phyloP scores from a whole-genome alignment of 2,113 vertebrate genomes.

The Rafetus swinhoei region DNA sequence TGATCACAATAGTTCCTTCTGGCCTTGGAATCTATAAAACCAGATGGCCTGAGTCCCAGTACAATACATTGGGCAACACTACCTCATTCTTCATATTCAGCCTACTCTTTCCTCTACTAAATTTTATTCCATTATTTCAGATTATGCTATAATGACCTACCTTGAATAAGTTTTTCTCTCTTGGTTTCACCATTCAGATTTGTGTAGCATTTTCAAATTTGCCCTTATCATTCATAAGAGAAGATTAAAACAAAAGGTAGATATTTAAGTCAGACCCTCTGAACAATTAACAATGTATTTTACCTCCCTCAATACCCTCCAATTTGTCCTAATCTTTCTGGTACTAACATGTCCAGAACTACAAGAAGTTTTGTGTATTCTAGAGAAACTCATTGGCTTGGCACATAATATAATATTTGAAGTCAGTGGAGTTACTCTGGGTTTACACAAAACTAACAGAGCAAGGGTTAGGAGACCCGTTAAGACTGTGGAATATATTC shows the following conservation, averaged over 20 bases:
- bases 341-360: neutral
- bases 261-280: neutral
- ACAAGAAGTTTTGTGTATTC: neutral
- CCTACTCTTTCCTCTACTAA: neutral
- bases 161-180: neutral
- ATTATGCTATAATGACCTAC: neutral
- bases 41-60: neutral
- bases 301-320: neutral
- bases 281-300: neutral
- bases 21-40: neutral
- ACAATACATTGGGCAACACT: neutral
- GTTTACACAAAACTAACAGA: neutral
- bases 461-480: neutral
- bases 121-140: neutral
- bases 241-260: too few species aligned
- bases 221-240: neutral
- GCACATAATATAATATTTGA: neutral
- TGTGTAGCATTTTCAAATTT: neutral
- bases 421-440: neutral
- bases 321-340: neutral
- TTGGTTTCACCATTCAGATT: neutral
- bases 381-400: neutral
- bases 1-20: neutral
- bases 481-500: accelerated
- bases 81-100: neutral